Evolutionary conservation across 2,797 vertebrate genomes (phyloP).

Genomic region (Poliocrania exsul): DNA sequence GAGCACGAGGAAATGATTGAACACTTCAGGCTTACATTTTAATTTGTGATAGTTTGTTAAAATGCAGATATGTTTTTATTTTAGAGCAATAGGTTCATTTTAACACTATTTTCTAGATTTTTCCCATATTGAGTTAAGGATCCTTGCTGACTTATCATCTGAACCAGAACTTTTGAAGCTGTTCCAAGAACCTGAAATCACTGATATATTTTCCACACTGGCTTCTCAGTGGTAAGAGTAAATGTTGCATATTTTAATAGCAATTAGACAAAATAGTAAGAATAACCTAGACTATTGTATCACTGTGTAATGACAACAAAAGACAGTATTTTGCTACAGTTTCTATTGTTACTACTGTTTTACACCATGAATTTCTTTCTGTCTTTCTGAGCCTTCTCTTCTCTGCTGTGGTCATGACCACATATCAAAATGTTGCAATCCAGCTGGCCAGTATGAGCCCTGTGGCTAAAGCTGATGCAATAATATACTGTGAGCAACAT

Average conservation of each 20-base stretch:
- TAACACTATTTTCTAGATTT: slow-evolving; percentile 81
- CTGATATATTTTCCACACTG: slow-evolving; percentile 87
- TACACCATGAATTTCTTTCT: not conserved
- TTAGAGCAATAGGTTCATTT: not conserved
- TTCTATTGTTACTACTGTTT: not conserved
- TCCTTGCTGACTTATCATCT: slow-evolving; percentile 90
- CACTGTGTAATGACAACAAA: not conserved
- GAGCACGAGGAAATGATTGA: not conserved
- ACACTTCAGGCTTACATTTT: not conserved
- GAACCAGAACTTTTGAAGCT: slow-evolving; percentile 90
- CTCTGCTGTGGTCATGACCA: not conserved
- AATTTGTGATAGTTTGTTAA: not conserved
- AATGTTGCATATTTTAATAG: not conserved
- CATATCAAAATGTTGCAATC: not conserved
- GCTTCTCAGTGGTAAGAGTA: slow-evolving; percentile 89
- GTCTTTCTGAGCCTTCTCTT: not conserved
- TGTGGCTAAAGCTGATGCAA: not conserved
- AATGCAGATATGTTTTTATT: not conserved
- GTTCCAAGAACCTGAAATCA: slow-evolving; percentile 82
- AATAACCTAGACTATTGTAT: not conserved
- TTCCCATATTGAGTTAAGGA: slow-evolving; percentile 92
- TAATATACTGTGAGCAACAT: not conserved
- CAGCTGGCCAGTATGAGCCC: not conserved
- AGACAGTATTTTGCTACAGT: not conserved
- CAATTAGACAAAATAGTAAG: not conserved